These are phyloP conservation scores for human DNA, from an alignment of 2,113 vertebrate species.

Conservation along the genomic window GRCh38 chr3:23935501-23936000, in stretches of 20 bases:
- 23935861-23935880: neutral
- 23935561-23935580: neutral
- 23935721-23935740: too few relatives aligned
- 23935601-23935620: too few relatives aligned
- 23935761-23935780: too few relatives aligned
- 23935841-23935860: neutral
- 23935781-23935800: too few relatives aligned
- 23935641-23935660: too few relatives aligned
- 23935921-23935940: neutral
- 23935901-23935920: neutral
- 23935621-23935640: too few relatives aligned
- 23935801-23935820: neutral
- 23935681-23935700: too few relatives aligned
- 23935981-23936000: neutral
- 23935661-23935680: too few relatives aligned
- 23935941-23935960: neutral
- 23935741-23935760: too few relatives aligned
- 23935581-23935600: neutral
- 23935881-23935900: neutral
- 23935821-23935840: neutral
- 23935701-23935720: too few relatives aligned
- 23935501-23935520: neutral
- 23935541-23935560: neutral
- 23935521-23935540: neutral
- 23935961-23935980: neutral